These are phyloP conservation scores for Trachythela sp. DNA, from an alignment of 64 coral and sea anemone species.

Conservation along the genomic window DNA sequence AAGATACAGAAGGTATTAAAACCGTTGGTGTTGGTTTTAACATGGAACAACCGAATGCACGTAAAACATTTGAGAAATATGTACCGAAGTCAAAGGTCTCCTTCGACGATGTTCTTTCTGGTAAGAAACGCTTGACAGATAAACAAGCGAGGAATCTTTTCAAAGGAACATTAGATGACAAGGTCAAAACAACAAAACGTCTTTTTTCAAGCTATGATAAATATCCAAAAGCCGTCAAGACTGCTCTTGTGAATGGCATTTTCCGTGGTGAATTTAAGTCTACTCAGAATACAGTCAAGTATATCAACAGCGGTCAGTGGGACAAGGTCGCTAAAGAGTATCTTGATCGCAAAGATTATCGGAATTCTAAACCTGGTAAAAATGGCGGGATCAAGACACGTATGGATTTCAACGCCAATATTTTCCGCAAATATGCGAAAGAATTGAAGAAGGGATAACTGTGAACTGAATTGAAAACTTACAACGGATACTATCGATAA, in stretches of 20 bases:
- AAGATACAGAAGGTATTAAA: background rate
- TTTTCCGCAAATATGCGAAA: background rate
- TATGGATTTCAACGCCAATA: background rate
- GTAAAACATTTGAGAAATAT: background rate
- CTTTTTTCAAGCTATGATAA: background rate
- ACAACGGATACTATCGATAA: too few species aligned
- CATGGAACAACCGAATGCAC: background rate
- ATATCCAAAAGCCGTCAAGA: background rate
- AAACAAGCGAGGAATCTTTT: background rate
- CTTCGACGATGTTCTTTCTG: background rate
- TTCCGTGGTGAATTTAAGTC: background rate
- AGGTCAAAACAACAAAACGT: background rate
- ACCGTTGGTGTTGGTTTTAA: background rate
- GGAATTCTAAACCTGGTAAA: background rate
- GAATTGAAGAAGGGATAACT: conserved; percentile 1
- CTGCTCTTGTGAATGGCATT: background rate
- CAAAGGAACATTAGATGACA: background rate
- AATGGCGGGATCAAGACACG: background rate
- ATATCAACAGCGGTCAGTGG: background rate
- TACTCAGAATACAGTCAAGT: background rate
- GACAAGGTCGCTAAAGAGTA: background rate
- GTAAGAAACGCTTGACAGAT: background rate
- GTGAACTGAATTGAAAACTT: too few species aligned
- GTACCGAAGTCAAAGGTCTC: background rate
- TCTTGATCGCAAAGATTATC: background rate